These are phyloP conservation scores for Alloplasta piceator DNA, from an alignment of 2,888 invertebrate species.

Conservation along the genomic window DNA sequence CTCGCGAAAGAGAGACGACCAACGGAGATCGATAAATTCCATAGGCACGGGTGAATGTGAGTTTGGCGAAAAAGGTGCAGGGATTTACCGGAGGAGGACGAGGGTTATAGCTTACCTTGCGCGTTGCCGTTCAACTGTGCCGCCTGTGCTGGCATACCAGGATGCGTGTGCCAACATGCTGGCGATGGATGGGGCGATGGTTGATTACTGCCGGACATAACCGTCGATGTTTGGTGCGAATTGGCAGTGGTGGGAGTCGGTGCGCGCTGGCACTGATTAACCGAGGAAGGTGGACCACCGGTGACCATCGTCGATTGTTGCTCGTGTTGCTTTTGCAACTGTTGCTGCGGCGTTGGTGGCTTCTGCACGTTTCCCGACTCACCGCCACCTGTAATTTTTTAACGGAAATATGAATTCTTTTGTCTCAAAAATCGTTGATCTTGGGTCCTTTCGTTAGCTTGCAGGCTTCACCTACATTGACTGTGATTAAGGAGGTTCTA, in stretches of 20 bases:
- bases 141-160: slow-evolving; percentile 77
- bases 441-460: too few relatives aligned
- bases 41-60: background rate
- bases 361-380: slow-evolving; percentile 79
- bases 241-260: slow-evolving; percentile 78
- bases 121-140: slow-evolving; percentile 79
- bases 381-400: slow-evolving; percentile 66
- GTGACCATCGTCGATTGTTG: slow-evolving; percentile 81
- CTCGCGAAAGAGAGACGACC: background rate
- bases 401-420: too few relatives aligned
- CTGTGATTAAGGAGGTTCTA: too few relatives aligned
- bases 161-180: slow-evolving; percentile 70
- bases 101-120: slow-evolving; percentile 76
- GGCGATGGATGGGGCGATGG: slow-evolving; percentile 81
- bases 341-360: slow-evolving; percentile 81
- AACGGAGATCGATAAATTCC: slow-evolving; percentile 32
- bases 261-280: slow-evolving; percentile 65
- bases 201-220: slow-evolving; percentile 78
- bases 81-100: slow-evolving; percentile 9
- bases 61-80: background rate
- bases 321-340: slow-evolving; percentile 81
- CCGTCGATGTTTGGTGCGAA: slow-evolving; percentile 76
- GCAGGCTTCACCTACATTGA: too few relatives aligned
- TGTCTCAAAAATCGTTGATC: too few relatives aligned
- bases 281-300: slow-evolving; percentile 66